Percentiles rank a stretch among this genome's conserved stretches.
Evolutionary conservation across 2,797 vertebrate genomes (phyloP).

Genomic region (Cichlasoma orientale): DNA sequence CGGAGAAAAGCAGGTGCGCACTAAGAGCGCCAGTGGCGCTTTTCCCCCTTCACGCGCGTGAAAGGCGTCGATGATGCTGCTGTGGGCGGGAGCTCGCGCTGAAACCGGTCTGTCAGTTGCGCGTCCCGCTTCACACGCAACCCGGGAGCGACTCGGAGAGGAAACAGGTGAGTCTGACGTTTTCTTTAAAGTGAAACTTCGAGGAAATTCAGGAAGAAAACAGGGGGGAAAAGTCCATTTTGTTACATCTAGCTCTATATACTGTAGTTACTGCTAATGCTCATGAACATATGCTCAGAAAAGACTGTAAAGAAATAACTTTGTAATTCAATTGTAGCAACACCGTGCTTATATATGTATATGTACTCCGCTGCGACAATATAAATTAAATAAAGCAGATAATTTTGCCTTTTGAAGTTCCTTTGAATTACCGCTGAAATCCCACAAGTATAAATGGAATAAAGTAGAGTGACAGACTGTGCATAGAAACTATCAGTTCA

Average conservation of each 20-base stretch:
- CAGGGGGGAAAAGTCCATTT: too few species aligned
- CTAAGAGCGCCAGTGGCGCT: not conserved
- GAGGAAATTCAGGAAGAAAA: not conserved
- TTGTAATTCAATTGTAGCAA: rapidly evolving
- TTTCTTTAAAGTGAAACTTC: not conserved
- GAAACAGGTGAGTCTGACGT: not conserved
- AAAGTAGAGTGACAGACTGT: not conserved
- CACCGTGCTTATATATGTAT: too few species aligned
- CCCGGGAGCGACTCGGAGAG: not conserved
- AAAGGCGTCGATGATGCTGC: not conserved
- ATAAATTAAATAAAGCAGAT: rapidly evolving
- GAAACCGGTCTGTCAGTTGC: not conserved
- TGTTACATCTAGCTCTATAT: not conserved
- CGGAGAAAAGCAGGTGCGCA: not conserved
- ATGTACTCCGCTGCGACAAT: not conserved
- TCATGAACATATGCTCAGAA: not conserved
- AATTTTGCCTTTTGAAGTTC: rapidly evolving
- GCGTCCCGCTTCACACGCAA: too few species aligned
- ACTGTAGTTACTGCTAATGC: not conserved
- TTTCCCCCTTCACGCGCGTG: not conserved
- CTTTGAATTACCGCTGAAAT: not conserved
- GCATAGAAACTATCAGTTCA: rapidly evolving
- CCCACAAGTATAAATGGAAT: not conserved
- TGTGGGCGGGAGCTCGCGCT: conserved; percentile 27
- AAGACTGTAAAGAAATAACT: not conserved